phyloP scores from a whole-genome alignment of 2,113 vertebrate species.

The Myiozetetes cayanensis region DNA sequence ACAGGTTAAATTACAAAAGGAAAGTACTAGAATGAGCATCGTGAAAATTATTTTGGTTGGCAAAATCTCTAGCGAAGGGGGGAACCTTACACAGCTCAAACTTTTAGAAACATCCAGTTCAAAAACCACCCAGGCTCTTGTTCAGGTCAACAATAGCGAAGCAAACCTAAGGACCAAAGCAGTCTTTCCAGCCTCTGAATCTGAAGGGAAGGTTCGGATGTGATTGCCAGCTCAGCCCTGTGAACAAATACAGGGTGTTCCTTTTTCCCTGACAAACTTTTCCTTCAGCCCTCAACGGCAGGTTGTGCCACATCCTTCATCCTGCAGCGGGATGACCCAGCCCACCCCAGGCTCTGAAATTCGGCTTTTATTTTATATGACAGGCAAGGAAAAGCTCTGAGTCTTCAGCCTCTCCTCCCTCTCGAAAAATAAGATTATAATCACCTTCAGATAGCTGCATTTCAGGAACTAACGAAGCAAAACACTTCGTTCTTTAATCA shows the following conservation, averaged over 20 bases:
- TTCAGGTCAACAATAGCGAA: background rate
- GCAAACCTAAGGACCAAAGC: background rate
- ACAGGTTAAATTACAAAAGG: background rate
- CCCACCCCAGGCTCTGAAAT: background rate
- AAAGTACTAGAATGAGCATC: background rate
- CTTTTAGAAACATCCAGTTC: background rate
- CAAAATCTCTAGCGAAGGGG: background rate
- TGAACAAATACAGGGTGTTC: background rate
- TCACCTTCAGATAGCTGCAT: conserved; percentile 8
- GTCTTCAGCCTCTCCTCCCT: background rate
- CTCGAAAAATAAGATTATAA: conserved; percentile 25
- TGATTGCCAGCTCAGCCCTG: background rate
- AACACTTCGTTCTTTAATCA: conserved; percentile 32
- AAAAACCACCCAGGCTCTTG: background rate
- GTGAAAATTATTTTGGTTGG: background rate
- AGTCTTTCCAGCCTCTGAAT: background rate
- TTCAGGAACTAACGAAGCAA: conserved; percentile 39
- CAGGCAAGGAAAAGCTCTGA: background rate
- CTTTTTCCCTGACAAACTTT: background rate
- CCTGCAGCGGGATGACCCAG: background rate
- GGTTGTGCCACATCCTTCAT: background rate
- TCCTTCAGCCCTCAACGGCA: background rate
- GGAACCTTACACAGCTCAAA: background rate
- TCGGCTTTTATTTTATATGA: background rate
- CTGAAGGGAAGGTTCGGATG: background rate